These are phyloP conservation scores for Corythucha ciliata DNA, from an alignment of 2,888 invertebrate species.

Conservation along the genomic window DNA sequence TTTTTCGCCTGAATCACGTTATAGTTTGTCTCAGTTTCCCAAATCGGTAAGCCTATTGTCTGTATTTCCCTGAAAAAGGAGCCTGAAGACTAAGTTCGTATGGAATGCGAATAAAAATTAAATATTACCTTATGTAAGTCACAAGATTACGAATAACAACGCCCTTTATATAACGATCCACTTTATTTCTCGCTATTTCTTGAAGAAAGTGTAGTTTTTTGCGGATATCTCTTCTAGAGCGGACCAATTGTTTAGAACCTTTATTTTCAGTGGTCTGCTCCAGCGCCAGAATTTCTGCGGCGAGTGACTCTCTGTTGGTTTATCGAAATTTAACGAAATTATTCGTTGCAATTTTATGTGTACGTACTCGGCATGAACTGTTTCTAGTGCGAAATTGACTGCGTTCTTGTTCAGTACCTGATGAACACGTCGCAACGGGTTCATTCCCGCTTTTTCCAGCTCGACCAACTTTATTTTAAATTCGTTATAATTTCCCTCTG, in stretches of 20 bases:
- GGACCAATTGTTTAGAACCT: too few species aligned
- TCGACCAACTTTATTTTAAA: too few species aligned
- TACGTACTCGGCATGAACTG: neutral
- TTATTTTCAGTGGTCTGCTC: too few species aligned
- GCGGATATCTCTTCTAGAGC: conserved; percentile 3
- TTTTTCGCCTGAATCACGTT: neutral
- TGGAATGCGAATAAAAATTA: neutral
- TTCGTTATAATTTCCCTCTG: too few species aligned
- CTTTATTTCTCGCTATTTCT: conserved; percentile 16
- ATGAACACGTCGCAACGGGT: conserved; percentile 7
- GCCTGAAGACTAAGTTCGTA: neutral
- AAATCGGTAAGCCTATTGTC: neutral
- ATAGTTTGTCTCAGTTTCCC: neutral
- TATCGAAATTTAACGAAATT: neutral
- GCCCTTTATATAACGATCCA: conserved; percentile 15
- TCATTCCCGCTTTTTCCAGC: conserved; percentile 14
- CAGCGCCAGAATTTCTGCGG: neutral
- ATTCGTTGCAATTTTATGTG: neutral
- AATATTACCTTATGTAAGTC: conserved; percentile 3
- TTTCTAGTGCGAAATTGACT: conserved; percentile 8
- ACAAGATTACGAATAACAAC: conserved; percentile 6
- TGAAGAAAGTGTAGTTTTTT: conserved; percentile 11
- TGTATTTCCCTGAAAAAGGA: neutral
- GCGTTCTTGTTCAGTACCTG: conserved; percentile 1
- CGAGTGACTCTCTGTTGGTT: neutral